These are phyloP conservation scores for Archegozetes longisetosus DNA, from an alignment of 1,140 invertebrate species.

Conservation along the genomic window DNA sequence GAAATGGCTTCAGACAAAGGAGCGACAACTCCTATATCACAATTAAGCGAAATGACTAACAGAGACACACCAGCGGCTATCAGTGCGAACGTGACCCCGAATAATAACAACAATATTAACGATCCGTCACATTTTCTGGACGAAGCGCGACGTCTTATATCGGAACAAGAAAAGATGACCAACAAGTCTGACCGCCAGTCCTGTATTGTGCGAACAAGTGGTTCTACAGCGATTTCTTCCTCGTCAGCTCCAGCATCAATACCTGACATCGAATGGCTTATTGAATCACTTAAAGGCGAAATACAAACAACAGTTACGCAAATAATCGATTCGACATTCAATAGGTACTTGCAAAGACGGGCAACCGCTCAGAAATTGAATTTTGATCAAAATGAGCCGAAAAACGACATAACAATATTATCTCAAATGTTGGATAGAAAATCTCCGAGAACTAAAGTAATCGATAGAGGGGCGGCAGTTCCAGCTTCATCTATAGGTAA, in stretches of 20 bases:
- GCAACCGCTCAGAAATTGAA: slow-evolving; percentile 11
- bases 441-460: slow-evolving; percentile 56
- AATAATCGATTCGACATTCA: slow-evolving; percentile 63
- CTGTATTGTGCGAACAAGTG: slow-evolving; percentile 6
- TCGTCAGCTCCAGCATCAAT: slow-evolving; percentile 4
- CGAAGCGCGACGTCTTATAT: slow-evolving; percentile 18
- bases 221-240: background rate
- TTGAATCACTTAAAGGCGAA: slow-evolving; percentile 73
- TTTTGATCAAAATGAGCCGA: slow-evolving; percentile 6
- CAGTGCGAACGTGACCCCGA: background rate
- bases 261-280: slow-evolving; percentile 59
- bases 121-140: slow-evolving; percentile 15
- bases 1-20: background rate
- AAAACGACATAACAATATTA: slow-evolving; percentile 16
- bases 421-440: slow-evolving; percentile 63
- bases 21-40: slow-evolving; percentile 4
- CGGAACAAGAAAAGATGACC: slow-evolving; percentile 44
- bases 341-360: slow-evolving; percentile 64
- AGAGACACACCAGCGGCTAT: background rate
- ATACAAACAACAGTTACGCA: slow-evolving; percentile 56
- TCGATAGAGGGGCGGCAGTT: slow-evolving; percentile 19
- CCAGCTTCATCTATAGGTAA: slow-evolving; percentile 3
- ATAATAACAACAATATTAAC: background rate
- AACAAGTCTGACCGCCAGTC: slow-evolving; percentile 2
- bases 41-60: background rate